Evolutionary conservation across 2,797 vertebrate genomes (phyloP), one percentile per base, ranked within the genome.

Genomic region (Diplodus sargus): DNA sequence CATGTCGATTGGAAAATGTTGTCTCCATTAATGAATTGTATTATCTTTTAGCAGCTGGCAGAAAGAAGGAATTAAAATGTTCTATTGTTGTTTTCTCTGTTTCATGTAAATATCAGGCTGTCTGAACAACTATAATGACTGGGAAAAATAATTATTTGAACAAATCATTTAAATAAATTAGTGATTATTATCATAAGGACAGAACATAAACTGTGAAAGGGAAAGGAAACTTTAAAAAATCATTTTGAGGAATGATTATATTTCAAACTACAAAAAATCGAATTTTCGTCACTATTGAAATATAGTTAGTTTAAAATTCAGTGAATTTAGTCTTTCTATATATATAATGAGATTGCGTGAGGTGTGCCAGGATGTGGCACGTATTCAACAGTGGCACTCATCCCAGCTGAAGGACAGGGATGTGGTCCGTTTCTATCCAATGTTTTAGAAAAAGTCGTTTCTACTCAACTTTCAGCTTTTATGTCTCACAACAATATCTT

Each of bases 1-100:
- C 20, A 39, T 67, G 78, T 73, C 1, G 28, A 70, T 6, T 63
- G 64, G 57, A 76, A 61, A 72, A 68, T 45, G 43, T 47, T 22
- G 53, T 65, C 79, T 87, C 79, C 81, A 73, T 64, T 90, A 89
- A 91, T 89, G 83, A 91, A 89, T 48, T 66, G 78, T 47, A 74
- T 88, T 91, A 92, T 91, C 90, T 87, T 80, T 18, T 72, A 76
- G 69, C 70, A 78, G 64, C 43, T 34, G 25, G 34, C 47, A 47
- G 47, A 59, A 47, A 75, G 60, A 78, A 76, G 34, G 69, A 86
- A 91, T 84, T 61, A 63, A 88, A 86, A 87, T 85, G 79, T 75
- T 82, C 68, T 83, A 87, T 87, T 89, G 88, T 86, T 88, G 78
- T 87, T 81, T 84, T 78, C 62, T 61, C 71, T 60, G 64, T 84